phyloP scores from a whole-genome alignment of 2,113 vertebrate species.

The Sula dactylatra region DNA sequence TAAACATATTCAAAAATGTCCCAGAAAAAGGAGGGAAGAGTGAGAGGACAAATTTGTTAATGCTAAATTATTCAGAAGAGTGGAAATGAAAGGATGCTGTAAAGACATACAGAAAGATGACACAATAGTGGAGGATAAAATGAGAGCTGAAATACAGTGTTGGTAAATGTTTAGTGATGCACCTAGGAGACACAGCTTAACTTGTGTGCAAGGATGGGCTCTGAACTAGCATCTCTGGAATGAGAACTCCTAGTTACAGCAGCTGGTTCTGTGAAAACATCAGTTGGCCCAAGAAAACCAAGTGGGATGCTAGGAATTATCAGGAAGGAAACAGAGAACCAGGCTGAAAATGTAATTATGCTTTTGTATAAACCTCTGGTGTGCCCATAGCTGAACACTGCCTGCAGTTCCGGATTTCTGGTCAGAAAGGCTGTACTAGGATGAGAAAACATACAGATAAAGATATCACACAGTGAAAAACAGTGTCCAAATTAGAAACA shows the following conservation, averaged over 20 bases:
- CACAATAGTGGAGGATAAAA: not conserved
- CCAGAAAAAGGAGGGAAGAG: not conserved
- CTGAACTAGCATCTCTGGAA: not conserved
- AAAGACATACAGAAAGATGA: not conserved
- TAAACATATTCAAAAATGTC: not conserved
- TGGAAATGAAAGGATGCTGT: not conserved
- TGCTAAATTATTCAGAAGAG: not conserved
- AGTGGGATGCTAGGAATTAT: not conserved
- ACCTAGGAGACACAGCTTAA: not conserved
- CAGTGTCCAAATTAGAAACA: not conserved
- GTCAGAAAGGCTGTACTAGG: not conserved
- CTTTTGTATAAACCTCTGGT: not conserved
- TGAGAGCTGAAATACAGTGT: not conserved
- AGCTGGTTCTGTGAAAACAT: not conserved
- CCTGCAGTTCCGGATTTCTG: not conserved
- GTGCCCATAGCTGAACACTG: not conserved
- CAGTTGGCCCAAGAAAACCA: not conserved
- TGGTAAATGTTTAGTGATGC: not conserved
- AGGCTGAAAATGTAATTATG: not conserved
- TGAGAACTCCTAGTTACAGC: not conserved
- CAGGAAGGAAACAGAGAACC: not conserved
- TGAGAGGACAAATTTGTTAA: not conserved
- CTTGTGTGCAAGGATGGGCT: not conserved
- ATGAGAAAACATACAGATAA: not conserved
- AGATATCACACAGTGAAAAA: not conserved